Evolutionary conservation across 2,888 invertebrate species (phyloP).

Genomic region (Phortica magna): DNA sequence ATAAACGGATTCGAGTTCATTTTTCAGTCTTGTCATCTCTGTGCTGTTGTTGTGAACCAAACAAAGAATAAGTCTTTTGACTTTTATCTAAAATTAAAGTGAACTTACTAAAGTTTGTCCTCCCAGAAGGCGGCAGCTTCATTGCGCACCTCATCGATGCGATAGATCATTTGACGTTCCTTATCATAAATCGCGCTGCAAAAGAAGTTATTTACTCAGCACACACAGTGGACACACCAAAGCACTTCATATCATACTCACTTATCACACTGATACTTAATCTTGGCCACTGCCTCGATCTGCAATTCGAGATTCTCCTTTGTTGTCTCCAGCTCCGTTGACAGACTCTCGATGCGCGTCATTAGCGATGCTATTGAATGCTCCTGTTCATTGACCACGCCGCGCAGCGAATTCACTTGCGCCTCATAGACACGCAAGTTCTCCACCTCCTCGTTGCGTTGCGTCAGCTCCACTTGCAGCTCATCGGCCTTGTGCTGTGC

Average conservation of each 20-base stretch:
- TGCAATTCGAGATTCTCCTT: conserved; percentile 79
- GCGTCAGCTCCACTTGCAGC: conserved; percentile 66
- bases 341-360: conserved; percentile 80
- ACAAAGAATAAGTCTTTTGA: not conserved
- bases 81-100: not conserved
- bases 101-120: conserved; percentile 79
- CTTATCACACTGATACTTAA: conserved; percentile 78
- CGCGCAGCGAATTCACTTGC: conserved; percentile 81
- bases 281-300: conserved; percentile 78
- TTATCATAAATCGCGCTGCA: conserved; percentile 77
- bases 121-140: conserved; percentile 83
- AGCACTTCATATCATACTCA: conserved; percentile 47
- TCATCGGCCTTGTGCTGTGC: conserved; percentile 77
- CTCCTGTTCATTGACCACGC: conserved; percentile 81
- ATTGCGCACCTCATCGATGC: conserved; percentile 79
- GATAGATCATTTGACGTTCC: conserved; percentile 78
- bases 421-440: conserved; percentile 80
- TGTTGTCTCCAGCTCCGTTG: conserved; percentile 79
- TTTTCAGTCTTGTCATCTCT: conserved; percentile 82
- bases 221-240: not conserved
- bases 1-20: conserved; percentile 82
- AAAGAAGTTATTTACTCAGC: not conserved
- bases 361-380: conserved; percentile 79
- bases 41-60: conserved; percentile 69
- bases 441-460: conserved; percentile 76